A percentile compares a stretch with the other conserved stretches of the same genome.
These are phyloP conservation scores for Acyrthosiphon pisum DNA, from an alignment of 1,140 invertebrate genomes.

Conservation along the genomic window DNA sequence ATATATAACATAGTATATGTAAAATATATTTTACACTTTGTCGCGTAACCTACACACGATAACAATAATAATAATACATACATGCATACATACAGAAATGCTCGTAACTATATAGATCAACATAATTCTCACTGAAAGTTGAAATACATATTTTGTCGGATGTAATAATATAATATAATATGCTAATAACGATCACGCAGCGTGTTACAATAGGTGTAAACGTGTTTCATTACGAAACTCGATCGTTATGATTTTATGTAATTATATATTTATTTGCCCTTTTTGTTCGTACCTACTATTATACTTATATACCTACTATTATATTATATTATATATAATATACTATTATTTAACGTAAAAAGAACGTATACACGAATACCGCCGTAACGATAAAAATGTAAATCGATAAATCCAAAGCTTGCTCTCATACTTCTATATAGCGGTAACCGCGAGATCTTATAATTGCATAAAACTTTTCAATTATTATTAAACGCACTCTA, in stretches of 20 bases:
- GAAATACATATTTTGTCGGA: neutral
- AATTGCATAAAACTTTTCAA: neutral
- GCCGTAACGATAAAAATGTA: neutral
- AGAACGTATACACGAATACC: neutral
- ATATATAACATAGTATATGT: no score
- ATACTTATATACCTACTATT: no score
- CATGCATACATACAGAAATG: no score
- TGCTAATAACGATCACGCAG: neutral
- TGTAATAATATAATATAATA: neutral
- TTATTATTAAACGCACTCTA: neutral
- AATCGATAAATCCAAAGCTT: neutral
- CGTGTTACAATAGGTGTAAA: neutral
- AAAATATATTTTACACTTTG: neutral
- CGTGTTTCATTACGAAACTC: neutral
- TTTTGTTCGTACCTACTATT: neutral
- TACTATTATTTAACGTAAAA: neutral
- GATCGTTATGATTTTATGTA: conserved; percentile 38
- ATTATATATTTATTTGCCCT: conserved; percentile 24
- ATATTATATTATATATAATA: no score
- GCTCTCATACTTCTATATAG: neutral
- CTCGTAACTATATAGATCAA: neutral
- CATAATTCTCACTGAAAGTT: neutral
- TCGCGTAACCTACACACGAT: neutral
- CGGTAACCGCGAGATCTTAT: neutral
- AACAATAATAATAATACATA: neutral